Conservation (phyloP, 2,113 vertebrate genomes). For the Lethenteron camtschaticum region DNA sequence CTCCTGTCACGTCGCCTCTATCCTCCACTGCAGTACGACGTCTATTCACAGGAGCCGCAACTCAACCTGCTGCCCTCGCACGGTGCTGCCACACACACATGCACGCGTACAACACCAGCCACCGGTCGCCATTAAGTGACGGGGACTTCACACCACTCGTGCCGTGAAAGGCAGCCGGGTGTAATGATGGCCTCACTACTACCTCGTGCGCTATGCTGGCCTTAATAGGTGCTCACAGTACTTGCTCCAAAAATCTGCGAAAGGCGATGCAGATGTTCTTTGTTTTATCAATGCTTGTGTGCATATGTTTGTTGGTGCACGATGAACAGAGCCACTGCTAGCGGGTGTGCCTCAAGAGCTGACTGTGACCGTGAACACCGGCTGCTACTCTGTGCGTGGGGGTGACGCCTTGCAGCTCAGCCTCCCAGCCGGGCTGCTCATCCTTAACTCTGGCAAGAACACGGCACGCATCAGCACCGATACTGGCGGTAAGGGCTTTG, state of each 20-base stretch:
- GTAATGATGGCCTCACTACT: too few species aligned
- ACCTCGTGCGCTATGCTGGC: too few species aligned
- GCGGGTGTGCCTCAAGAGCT: slow-evolving; percentile 81
- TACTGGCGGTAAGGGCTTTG: slow-evolving; percentile 25
- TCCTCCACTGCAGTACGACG: slow-evolving; percentile 66
- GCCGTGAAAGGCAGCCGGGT: too few species aligned
- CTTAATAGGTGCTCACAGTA: too few species aligned
- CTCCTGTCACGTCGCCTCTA: slow-evolving; percentile 73
- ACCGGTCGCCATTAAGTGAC: too few species aligned
- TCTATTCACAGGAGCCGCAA: slow-evolving; percentile 92
- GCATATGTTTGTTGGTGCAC: slow-evolving; percentile 16
- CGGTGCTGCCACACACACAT: slow-evolving; percentile 26
- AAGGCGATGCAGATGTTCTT: too few species aligned
- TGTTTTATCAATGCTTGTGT: not conserved
- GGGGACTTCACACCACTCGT: too few species aligned
- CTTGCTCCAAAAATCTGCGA: too few species aligned
- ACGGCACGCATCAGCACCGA: slow-evolving; percentile 42
- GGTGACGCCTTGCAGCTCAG: slow-evolving; percentile 83
- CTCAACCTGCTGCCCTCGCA: slow-evolving; percentile 63
- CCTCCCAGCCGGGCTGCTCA: slow-evolving; percentile 53
- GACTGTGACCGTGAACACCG: slow-evolving; percentile 68
- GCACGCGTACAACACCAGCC: too few species aligned
- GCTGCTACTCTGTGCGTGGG: slow-evolving; percentile 59
- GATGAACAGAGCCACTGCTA: slow-evolving; percentile 40
- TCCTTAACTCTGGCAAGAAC: slow-evolving; percentile 35